phyloP scores from a whole-genome alignment of 2,113 vertebrate genomes.

The Lagenorhynchus albirostris region DNA sequence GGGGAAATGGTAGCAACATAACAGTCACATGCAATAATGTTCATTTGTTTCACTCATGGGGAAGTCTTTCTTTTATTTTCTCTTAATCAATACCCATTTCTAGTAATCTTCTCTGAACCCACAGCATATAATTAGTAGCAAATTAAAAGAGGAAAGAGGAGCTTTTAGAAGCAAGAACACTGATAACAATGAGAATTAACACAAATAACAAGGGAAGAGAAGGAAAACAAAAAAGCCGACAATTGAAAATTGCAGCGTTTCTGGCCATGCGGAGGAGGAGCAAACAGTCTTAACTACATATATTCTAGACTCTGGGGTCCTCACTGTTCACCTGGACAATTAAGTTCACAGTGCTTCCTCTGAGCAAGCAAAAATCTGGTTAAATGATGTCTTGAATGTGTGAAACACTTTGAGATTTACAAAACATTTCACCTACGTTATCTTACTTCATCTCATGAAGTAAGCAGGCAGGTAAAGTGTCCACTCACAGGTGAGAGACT shows the following conservation, averaged over 20 bases:
- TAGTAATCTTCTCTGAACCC: not conserved
- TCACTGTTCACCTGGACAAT: not conserved
- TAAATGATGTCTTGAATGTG: not conserved
- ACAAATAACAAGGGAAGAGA: not conserved
- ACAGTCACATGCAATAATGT: not conserved
- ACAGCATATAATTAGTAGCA: not conserved
- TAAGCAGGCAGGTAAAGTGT: not conserved
- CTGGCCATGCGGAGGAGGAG: not conserved
- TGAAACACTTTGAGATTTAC: not conserved
- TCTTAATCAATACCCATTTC: not conserved
- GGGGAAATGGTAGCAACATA: not conserved
- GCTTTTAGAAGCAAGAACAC: not conserved
- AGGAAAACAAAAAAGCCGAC: not conserved
- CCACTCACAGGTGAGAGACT: not conserved
- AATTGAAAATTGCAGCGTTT: not conserved
- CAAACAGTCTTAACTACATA: not conserved
- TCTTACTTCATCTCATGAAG: not conserved
- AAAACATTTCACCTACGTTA: not conserved
- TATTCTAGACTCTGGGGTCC: not conserved
- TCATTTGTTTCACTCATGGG: not conserved
- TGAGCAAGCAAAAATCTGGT: not conserved
- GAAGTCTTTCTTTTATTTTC: conserved; percentile 8
- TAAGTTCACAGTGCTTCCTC: not conserved
- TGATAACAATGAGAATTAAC: not conserved
- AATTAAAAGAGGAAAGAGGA: not conserved